Base-by-base conservation (phyloP, 2,113 vertebrate genomes). In the Noctilio leporinus region DNA sequence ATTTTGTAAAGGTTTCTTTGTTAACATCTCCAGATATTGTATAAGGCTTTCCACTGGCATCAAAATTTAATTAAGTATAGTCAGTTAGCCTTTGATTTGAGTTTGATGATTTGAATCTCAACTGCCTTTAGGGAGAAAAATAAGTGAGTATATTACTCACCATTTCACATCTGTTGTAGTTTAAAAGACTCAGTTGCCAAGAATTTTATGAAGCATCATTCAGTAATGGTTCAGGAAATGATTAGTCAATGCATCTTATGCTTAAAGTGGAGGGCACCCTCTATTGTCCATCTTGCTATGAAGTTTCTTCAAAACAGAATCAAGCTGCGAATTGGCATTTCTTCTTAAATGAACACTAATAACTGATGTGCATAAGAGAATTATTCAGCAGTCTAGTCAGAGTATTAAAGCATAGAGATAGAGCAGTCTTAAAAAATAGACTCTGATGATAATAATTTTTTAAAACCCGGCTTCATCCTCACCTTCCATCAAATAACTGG, bases 131-230 rank as follows among this genome's bases (percentile, higher is more conserved):
- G 95, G 95, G 93, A 96, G 89, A 97, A 97, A 97, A 97, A 96
- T 93, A 91, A 26, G 81, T 85, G 96, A 89, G 94, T 96, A 91
- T 96, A 96, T 98, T 97, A 93, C 95, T 98, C 93, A 96, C 67
- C 47, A 91, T 91, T 96, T 94, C 96, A 98, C 95, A 98, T 97
- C 96, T 98, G 97, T 94, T 97, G 96, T 72, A 93, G 96, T 91
- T 98, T 98, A 97, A 97, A 96, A 81, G 70, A 88, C 70, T 96
- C 82, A 91, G 80, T 91, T 96, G 95, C 97, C 97, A 97, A 97
- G 96, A 97, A 97, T 97, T 97, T 97, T 96, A 97, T 93, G 96
- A 98, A 98, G 94, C 95, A 97, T 97, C 94, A 96, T 82, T 97
- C 97, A 93, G 70, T 96, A 97, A 96, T 96, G 95, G 97, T 86